Conservation (phyloP, 2,113 vertebrate species). For the Trichomycterus rosablanca region DNA sequence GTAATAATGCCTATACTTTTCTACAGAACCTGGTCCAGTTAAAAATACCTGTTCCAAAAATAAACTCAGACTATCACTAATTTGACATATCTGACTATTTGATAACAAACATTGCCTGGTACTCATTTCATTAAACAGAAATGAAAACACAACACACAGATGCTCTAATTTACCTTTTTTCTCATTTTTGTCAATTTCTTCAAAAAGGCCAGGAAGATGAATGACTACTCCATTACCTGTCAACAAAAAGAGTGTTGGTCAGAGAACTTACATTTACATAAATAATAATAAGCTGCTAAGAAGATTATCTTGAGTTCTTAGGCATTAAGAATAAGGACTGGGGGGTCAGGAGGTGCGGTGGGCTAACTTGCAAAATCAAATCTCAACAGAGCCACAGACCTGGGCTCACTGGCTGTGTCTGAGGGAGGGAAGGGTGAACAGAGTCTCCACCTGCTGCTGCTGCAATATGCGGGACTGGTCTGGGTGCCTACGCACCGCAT, state of each 20-base stretch:
- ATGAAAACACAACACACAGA: background rate
- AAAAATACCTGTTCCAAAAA: conserved; percentile 4
- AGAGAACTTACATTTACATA: no score
- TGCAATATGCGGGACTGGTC: no score
- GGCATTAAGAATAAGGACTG: no score
- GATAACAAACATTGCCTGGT: background rate
- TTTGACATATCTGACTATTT: background rate
- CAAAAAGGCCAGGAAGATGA: conserved; percentile 94
- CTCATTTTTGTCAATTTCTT: conserved; percentile 97
- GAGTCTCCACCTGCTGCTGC: no score
- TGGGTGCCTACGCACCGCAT: no score
- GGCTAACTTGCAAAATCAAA: no score
- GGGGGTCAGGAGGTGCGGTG: no score
- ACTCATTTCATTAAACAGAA: background rate
- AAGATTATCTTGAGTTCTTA: no score
- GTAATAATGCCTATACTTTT: background rate
- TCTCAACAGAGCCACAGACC: no score
- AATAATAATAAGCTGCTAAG: no score
- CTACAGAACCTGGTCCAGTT: background rate
- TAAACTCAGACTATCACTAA: background rate
- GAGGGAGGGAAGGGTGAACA: no score
- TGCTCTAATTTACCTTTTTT: conserved; percentile 84
- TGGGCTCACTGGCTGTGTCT: no score
- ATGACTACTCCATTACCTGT: conserved; percentile 96
- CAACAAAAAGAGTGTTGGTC: conserved; percentile 12